Conservation (phyloP, 2,797 vertebrate species). For the Crypturellus tataupa region DNA sequence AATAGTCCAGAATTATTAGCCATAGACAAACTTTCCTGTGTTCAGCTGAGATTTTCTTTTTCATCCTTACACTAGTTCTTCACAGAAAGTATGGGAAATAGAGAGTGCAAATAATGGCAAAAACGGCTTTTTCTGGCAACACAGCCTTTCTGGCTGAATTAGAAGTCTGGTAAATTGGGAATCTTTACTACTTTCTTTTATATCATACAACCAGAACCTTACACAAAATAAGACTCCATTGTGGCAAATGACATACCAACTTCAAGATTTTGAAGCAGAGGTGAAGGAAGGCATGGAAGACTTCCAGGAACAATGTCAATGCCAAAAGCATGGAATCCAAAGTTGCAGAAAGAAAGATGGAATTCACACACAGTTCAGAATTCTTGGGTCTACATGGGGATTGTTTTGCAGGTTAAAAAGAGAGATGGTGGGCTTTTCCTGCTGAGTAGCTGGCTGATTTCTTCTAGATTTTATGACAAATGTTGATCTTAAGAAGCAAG, state of each 20-base stretch:
- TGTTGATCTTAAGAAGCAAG: not conserved
- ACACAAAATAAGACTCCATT: not conserved
- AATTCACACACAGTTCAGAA: not conserved
- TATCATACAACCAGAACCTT: not conserved
- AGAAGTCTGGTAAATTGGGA: not conserved
- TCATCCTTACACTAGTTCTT: not conserved
- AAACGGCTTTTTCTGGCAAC: not conserved
- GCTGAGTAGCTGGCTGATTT: not conserved
- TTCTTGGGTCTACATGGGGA: not conserved
- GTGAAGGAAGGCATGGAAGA: not conserved
- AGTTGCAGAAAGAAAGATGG: not conserved
- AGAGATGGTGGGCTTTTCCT: not conserved
- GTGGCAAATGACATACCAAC: not conserved
- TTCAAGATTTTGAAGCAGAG: not conserved
- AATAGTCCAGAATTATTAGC: not conserved
- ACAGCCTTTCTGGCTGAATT: not conserved
- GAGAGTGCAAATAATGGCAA: not conserved
- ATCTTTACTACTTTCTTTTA: not conserved
- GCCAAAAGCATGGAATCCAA: not conserved
- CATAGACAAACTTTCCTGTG: not conserved
- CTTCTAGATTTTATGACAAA: not conserved
- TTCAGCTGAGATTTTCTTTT: not conserved
- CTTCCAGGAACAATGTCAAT: not conserved
- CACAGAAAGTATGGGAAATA: not conserved
- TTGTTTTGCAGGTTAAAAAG: not conserved